Conservation (phyloP, 2,113 vertebrate species). For the Ctenomys sociabilis region DNA sequence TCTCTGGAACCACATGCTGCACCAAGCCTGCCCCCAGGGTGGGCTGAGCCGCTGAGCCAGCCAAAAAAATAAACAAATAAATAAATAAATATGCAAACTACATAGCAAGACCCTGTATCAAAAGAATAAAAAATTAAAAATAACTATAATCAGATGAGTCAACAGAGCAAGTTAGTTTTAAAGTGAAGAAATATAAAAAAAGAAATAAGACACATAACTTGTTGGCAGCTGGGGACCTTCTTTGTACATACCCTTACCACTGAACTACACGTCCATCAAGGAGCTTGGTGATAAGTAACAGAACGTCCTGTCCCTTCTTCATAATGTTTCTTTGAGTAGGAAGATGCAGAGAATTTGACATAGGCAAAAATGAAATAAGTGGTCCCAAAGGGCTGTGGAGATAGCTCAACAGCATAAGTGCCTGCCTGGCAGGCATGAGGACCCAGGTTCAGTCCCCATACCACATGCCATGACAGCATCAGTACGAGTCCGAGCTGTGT, state of each 20-base stretch:
- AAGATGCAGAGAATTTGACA: not conserved
- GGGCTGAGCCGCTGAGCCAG: too few species aligned
- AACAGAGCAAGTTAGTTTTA: conserved; percentile 25
- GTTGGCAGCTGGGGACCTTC: not conserved
- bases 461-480: too few species aligned
- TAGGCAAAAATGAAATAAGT: not conserved
- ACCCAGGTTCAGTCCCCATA: too few species aligned
- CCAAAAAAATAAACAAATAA: too few species aligned
- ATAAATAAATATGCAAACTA: too few species aligned
- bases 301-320: not conserved
- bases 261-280: not conserved
- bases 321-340: not conserved
- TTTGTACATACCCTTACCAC: not conserved
- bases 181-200: not conserved
- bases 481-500: too few species aligned
- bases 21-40: too few species aligned
- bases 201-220: not conserved
- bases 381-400: not conserved
- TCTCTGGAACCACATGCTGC: too few species aligned
- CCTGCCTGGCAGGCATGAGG: too few species aligned
- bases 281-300: not conserved
- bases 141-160: not conserved
- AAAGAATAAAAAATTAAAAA: too few species aligned
- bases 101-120: too few species aligned
- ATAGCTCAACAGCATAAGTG: too few species aligned